phyloP scores from a whole-genome alignment of 2,888 invertebrate genomes.

The Sepiola atlantica region DNA sequence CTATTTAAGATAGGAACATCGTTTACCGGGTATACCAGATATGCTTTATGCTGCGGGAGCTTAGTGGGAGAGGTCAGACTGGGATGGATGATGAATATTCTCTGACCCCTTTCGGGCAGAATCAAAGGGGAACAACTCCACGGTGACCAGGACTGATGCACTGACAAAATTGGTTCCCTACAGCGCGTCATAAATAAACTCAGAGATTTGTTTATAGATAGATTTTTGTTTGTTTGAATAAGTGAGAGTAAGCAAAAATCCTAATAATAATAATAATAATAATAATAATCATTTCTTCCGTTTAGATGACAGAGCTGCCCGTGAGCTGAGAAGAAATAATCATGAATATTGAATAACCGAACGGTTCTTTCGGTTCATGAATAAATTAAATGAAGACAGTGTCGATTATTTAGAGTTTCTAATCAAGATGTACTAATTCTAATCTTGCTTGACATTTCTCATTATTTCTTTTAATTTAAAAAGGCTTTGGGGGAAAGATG shows the following conservation, averaged over 20 bases:
- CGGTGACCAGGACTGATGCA: no score
- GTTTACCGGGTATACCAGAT: no score
- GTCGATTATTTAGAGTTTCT: not conserved
- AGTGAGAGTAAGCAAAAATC: not conserved
- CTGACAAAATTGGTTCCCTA: no score
- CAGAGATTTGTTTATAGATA: not conserved
- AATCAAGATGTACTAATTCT: not conserved
- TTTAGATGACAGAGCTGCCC: not conserved
- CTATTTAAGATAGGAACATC: no score
- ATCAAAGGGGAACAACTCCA: no score
- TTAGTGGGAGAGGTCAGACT: no score
- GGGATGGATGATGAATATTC: no score
- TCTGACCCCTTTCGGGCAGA: no score
- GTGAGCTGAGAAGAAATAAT: not conserved
- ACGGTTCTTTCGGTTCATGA: not conserved
- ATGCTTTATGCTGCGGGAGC: no score
- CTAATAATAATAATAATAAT: no score
- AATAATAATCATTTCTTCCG: no score
- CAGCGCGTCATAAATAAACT: no score
- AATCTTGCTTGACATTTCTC: not conserved
- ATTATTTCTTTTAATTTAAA: not conserved
- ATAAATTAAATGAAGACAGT: not conserved
- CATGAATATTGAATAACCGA: not conserved
- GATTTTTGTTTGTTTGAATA: not conserved
- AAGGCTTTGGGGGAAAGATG: not conserved